Conservation (phyloP, 2,888 invertebrate genomes). For the Prosapia bicincta region DNA sequence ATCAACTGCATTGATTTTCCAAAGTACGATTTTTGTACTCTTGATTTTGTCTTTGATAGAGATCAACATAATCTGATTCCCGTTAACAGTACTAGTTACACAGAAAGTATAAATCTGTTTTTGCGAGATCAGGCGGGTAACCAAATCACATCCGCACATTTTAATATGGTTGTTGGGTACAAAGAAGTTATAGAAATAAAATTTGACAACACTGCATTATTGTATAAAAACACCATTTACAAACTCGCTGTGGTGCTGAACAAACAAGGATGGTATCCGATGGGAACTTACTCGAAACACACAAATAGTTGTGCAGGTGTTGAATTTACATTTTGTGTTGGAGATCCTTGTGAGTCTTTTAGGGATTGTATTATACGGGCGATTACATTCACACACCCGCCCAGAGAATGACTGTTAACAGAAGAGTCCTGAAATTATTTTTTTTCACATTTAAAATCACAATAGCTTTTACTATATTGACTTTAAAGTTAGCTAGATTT, state of each 20-base stretch:
- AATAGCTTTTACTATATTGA: too few species aligned
- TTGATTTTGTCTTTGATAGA: background rate
- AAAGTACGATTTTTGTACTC: background rate
- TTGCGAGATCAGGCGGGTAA: slow-evolving; percentile 76
- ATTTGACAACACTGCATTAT: slow-evolving; percentile 75
- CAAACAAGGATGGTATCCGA: slow-evolving; percentile 77
- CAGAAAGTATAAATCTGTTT: slow-evolving; percentile 77
- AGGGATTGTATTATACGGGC: slow-evolving; percentile 75
- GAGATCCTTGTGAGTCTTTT: slow-evolving; percentile 65
- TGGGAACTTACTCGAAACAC: slow-evolving; percentile 63
- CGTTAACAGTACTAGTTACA: slow-evolving; percentile 49
- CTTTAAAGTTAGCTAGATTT: too few species aligned
- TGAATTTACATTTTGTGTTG: slow-evolving; percentile 72
- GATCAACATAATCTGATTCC: background rate
- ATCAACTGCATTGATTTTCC: background rate
- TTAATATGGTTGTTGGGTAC: slow-evolving; percentile 71
- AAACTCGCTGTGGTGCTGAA: slow-evolving; percentile 80
- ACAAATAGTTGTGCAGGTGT: slow-evolving; percentile 66
- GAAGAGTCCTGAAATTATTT: too few species aligned
- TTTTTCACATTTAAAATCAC: too few species aligned
- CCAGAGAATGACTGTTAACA: background rate
- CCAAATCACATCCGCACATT: slow-evolving; percentile 77
- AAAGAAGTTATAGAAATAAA: slow-evolving; percentile 72
- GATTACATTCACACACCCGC: slow-evolving; percentile 60
- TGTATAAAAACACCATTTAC: slow-evolving; percentile 72